Conservation (phyloP, 1,140 invertebrate genomes). For the Sycophila sp. region DNA sequence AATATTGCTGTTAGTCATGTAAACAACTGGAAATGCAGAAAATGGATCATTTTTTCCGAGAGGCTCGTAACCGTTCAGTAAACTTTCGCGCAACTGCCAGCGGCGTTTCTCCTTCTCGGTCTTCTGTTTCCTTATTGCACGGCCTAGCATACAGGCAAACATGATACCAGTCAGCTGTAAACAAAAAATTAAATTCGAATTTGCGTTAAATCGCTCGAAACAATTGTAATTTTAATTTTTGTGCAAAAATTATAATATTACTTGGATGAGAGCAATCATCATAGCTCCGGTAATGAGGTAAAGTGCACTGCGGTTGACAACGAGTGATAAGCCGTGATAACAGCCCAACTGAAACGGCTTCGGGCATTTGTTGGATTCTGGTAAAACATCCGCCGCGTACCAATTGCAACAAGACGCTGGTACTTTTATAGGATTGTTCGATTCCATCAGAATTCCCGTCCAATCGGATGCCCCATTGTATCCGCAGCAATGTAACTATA, state of each 20-base stretch:
- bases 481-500: slow-evolving; percentile 81
- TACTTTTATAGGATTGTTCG: slow-evolving; percentile 49
- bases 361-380: slow-evolving; percentile 32
- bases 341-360: slow-evolving; percentile 72
- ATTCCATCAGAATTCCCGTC: slow-evolving; percentile 55
- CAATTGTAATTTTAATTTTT: not conserved
- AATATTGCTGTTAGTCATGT: slow-evolving; percentile 52
- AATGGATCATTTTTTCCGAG: slow-evolving; percentile 59
- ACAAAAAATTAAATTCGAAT: not conserved
- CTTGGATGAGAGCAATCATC: slow-evolving; percentile 83
- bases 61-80: slow-evolving; percentile 64
- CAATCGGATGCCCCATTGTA: slow-evolving; percentile 73
- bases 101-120: slow-evolving; percentile 74
- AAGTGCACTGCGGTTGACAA: slow-evolving; percentile 79
- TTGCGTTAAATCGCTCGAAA: not conserved
- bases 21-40: slow-evolving; percentile 54
- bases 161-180: slow-evolving; percentile 83
- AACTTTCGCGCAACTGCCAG: slow-evolving; percentile 73
- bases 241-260: slow-evolving; percentile 49
- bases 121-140: slow-evolving; percentile 83
- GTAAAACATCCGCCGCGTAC: slow-evolving; percentile 24
- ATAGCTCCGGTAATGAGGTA: slow-evolving; percentile 82
- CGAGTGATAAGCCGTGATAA: slow-evolving; percentile 70
- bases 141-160: slow-evolving; percentile 86
- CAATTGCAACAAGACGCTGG: slow-evolving; percentile 70